Evolutionary conservation across 2,888 invertebrate genomes (phyloP), one percentile per base, ranked within the genome.

Genomic region (Eupithecia vulgata): DNA sequence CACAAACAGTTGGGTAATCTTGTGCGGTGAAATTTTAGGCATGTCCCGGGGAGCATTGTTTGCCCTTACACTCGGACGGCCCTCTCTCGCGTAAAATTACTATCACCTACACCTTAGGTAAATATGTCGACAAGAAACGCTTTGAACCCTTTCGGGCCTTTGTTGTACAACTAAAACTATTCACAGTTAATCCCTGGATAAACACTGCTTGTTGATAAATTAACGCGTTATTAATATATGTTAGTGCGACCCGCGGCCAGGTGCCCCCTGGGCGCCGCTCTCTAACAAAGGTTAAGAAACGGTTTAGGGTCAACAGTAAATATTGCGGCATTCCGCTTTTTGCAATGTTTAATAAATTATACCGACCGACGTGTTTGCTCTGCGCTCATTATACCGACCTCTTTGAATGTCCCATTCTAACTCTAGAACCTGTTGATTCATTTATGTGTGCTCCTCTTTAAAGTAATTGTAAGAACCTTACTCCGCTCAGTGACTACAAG

Each of bases 161-260:
- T 94, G 94, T 94, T 94, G 92, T 94, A 89, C 91, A 92, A 93
- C 94, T 93, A 91, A 93, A 94, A 94, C 94, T 94, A 94, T 94
- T 94, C 93, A 88, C 92, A 90, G 93, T 90, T 94, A 93, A 94
- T 94, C 94, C 92, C 90, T 89, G 93, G 92, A 93, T 93, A 94
- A 93, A 94, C 94, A 94, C 90, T 89, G 90, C 90, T 92, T 91
- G 93, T 93, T 94, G 93, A 93, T 94, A 93, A 93, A 94, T 94
- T 94, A 94, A 90, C 90, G 91, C 88, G 92, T 93, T 94, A 94
- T 94, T 94, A 94, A 94, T 94, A 94, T 93, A 92, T 94, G 93
- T 89, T 91, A 89, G 85, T 81, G 91, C 90, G 92, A 90, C 90
- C 91, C 88, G 89, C 87, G 87, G 90, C 89, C 91, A 93, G 92